Evolutionary conservation across 1,140 invertebrate species (phyloP), one percentile per base, ranked within the genome.

Genomic region (Bilobella aurantiaca): DNA sequence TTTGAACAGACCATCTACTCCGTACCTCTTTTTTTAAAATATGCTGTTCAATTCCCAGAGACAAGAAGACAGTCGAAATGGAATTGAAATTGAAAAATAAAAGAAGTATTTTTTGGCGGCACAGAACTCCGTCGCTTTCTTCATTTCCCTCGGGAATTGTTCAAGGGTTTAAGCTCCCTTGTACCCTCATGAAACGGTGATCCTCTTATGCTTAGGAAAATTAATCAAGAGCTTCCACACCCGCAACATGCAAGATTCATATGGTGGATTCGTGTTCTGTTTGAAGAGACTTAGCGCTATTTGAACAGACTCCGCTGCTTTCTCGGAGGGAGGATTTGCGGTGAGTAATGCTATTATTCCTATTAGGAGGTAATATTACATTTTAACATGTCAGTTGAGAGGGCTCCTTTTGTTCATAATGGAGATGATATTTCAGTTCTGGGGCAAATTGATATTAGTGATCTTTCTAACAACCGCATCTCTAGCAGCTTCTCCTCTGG

Each of bases 191-290:
- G n/a, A n/a, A n/a, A n/a, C n/a, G n/a, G n/a, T 53, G 25, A 53
- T 53, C 49, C 49, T 12, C 49, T 53, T 53, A 53, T 53, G 49
- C 14, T 53, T 23, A 53, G 14, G 25, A 53, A 53, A 53, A 53
- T 53, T 53, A 53, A 53, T 53, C 49, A 53, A 53, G 23, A 23
- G 25, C 14, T 53, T 53, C 49, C 21, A 53, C 49, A 53, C 49
- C 49, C 49, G 25, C 25, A 18, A 53, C 14, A 53, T 23, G 12
- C 49, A 53, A 18, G 25, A 18, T 53, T 18, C 25, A 18, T 53
- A 18, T 8, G n/a, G 8, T n/a, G 37, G n/a, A 42, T 42, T 42
- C 37, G 37, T 12, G 8, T 12, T 42, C n/a, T 42, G 37, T 12
- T 12, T 42, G 37, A 42, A n/a, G 8, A 42, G 37, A 12, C 37